Evolutionary conservation across 2,797 vertebrate genomes (phyloP).

Genomic region (Novumbra hubbsi): DNA sequence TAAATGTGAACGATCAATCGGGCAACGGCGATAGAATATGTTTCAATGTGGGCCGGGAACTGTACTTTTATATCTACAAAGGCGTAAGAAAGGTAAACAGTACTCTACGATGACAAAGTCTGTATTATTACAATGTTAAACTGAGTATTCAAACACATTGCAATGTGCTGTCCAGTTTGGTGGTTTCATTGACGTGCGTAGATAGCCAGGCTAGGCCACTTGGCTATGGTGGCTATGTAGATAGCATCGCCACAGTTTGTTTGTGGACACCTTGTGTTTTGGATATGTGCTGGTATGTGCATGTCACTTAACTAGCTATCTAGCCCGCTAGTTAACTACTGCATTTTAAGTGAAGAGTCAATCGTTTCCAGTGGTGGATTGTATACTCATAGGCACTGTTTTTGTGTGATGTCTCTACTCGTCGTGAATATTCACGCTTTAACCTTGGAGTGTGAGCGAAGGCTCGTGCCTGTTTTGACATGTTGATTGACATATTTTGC

Average conservation of each 20-base stretch:
- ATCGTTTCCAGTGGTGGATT: neutral
- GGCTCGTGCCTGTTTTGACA: neutral
- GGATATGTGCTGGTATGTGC: constrained; percentile 17
- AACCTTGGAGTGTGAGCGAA: constrained; percentile 13
- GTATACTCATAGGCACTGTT: neutral
- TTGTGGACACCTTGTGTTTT: constrained; percentile 1
- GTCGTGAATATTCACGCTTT: neutral
- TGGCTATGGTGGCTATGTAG: constrained; percentile 59
- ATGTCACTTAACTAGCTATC: neutral
- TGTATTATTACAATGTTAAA: neutral
- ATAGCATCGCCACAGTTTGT: constrained; percentile 59
- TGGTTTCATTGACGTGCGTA: constrained; percentile 76
- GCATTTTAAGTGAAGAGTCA: neutral
- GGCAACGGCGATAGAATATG: constrained; percentile 98
- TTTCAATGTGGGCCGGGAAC: constrained; percentile 99
- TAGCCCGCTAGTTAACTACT: constrained; percentile 1
- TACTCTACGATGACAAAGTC: constrained; percentile 59
- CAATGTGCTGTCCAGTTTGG: constrained; percentile 31
- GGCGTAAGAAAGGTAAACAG: constrained; percentile 94
- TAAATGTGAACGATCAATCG: constrained; percentile 98
- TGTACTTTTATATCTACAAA: constrained; percentile 99
- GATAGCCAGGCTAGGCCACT: constrained; percentile 57
- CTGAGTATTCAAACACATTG: neutral
- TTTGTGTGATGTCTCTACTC: neutral
- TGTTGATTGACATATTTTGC: constrained; percentile 10